Percentiles rank a stretch among this genome's conserved stretches.
phyloP scores from a whole-genome alignment of 2,797 vertebrate genomes.

The Heteromormyrus szaboi region DNA sequence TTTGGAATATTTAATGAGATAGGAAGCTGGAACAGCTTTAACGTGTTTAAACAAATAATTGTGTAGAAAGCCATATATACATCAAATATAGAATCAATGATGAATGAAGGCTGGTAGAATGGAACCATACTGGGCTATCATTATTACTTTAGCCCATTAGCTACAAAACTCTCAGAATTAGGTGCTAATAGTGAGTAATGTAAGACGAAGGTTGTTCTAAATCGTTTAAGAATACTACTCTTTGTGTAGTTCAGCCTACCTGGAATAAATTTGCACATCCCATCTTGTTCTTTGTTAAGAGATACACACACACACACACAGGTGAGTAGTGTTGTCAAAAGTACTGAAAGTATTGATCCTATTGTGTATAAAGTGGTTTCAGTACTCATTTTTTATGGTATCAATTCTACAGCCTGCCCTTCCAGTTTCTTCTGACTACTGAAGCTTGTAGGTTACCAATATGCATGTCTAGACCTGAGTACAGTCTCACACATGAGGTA shows the following conservation, averaged over 20 bases:
- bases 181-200: not conserved
- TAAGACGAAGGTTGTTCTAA: not conserved
- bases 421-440: not conserved
- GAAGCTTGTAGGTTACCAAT: not conserved
- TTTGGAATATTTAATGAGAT: slow-evolving; percentile 53
- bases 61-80: slow-evolving; percentile 52
- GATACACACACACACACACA: not conserved
- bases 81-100: slow-evolving; percentile 50
- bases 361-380: not conserved
- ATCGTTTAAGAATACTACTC: not conserved
- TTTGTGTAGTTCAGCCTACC: not conserved
- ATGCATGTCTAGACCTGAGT: not conserved
- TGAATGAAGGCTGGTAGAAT: slow-evolving; percentile 52
- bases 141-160: not conserved
- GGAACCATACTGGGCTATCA: slow-evolving; percentile 29
- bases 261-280: not conserved
- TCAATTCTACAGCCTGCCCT: not conserved
- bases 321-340: not conserved
- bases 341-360: not conserved
- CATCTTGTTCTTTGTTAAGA: not conserved
- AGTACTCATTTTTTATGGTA: not conserved
- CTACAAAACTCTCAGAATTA: not conserved
- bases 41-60: slow-evolving; percentile 65
- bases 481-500: not conserved
- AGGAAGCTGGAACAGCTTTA: slow-evolving; percentile 46